Base-by-base conservation (phyloP, 2,888 invertebrate species). In the Scrobipalpa atriplicella region DNA sequence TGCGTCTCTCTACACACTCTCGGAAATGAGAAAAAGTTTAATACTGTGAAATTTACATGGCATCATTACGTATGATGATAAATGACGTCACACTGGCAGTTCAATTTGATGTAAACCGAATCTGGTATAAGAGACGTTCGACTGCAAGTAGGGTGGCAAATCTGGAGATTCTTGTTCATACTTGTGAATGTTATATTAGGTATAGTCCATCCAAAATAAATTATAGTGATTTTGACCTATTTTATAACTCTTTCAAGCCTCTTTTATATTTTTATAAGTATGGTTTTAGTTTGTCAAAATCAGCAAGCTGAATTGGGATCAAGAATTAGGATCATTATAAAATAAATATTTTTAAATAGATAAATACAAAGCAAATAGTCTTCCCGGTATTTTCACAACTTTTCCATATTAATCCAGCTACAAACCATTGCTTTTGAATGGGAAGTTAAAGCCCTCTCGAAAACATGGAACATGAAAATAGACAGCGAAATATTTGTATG, bases 81-180 rank as follows among this genome's bases (percentile, higher is more conserved):
- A 76, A 87, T 83, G 83, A 80, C 72, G 72, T 73, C 72, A 72
- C 67, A 66, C 66, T 80, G 83, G 78, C 83, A 81, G 84, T 81
- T 85, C 89, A 86, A 86, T 88, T 86, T 85, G 80, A 83, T 83
- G 82, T 82, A 79, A 82, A 83, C 79, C 80, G 79, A 83, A 82
- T 79, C 76, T 75, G 68, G 75, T 70, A 74, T 8, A 58, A 38
- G 58, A 73, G 66, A 64, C 38, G 61, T 79, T 78, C 75, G 75
- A 75, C 74, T 75, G 71, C 68, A 47, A 38, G 68, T 79, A 77
- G 83, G 84, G 82, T 83, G 78, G 52, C 71, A 67, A 38, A 10
- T 3, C 13, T 3, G 0, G 1, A 43, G 2, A 43, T 43, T 13
- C 13, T 1, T 43, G 11, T 13, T 13, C 11, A 38, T 38, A 38